Evolutionary conservation across 2,888 invertebrate species (phyloP), one percentile per base, ranked within the genome.

Genomic region (Thera obeliscata): DNA sequence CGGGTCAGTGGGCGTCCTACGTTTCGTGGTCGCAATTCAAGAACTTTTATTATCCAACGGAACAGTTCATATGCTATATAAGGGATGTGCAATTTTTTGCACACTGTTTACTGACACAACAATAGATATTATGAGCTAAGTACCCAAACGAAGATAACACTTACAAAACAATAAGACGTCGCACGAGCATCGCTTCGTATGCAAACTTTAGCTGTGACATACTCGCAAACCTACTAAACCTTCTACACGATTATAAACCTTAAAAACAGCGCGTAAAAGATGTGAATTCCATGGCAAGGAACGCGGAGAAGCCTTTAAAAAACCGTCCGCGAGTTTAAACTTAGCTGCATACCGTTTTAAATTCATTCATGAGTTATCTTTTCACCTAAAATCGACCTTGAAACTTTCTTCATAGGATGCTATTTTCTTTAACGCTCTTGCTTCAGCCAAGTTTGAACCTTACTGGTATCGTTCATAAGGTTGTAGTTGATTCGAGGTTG

Each of bases 281-380:
- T 38, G 2, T 69, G 67, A 59, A 68, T 77, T 0, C 38, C 36
- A 33, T 65, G 50, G 7, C 12, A 7, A 58, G 52, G 64, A 60
- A 43, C 38, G 61, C 67, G 56, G 72, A 76, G 74, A 77, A 79
- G 76, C 77, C 79, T 80, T 84, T 83, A 61, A 81, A 85, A 86
- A 86, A 85, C 76, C 77, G 77, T 79, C 81, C 85, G 81, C 85
- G 81, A 87, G 83, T 83, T 84, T 81, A 76, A 83, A 81, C 83
- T 84, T 84, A 81, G 86, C 78, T 81, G 84, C 88, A 81, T 87
- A 87, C 87, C 88, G 88, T 87, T 87, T 88, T 84, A 81, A 84
- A 88, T 87, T 85, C 86, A 86, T 86, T 85, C 82, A 85, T 77
- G 75, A 77, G 77, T 76, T 72, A 69, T 67, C 69, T 72, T 70